These are phyloP conservation scores for Gyrodactylus bullatarudis DNA, from an alignment of 1,140 invertebrate species.

Conservation along the genomic window DNA sequence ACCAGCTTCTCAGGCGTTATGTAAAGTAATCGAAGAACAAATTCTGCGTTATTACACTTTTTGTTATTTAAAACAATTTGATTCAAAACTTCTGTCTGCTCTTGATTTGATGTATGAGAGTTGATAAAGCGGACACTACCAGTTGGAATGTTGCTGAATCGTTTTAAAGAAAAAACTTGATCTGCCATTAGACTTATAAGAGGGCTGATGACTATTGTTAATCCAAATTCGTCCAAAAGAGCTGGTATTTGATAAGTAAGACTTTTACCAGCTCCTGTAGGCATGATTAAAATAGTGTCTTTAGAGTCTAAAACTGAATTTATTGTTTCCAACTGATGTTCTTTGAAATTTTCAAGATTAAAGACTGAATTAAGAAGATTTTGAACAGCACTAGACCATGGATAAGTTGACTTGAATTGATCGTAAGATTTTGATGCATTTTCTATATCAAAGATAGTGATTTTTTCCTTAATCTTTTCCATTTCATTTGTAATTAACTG, in stretches of 20 bases:
- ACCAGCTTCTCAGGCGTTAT: conserved; percentile 63
- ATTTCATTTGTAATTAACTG: neutral
- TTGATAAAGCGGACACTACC: neutral
- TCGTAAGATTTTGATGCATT: neutral
- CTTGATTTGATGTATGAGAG: neutral
- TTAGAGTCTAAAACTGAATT: neutral
- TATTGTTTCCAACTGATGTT: neutral
- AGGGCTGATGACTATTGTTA: neutral
- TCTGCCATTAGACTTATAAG: conserved; percentile 20
- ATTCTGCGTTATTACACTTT: neutral
- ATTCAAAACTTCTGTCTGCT: neutral
- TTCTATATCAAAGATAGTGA: neutral
- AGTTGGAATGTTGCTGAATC: neutral
- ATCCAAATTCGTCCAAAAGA: neutral
- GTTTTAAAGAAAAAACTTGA: conserved; percentile 13
- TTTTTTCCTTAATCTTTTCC: neutral
- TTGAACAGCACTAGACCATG: neutral
- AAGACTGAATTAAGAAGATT: neutral
- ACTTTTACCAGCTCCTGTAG: neutral
- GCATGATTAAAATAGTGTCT: neutral
- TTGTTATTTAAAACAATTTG: neutral
- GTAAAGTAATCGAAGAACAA: conserved; percentile 52
- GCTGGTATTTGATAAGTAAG: neutral
- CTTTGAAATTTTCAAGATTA: neutral
- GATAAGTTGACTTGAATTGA: neutral